Percentiles rank a stretch among this genome's conserved stretches.
phyloP scores from a whole-genome alignment of 2,797 vertebrate genomes.

The Oreortyx pictus region DNA sequence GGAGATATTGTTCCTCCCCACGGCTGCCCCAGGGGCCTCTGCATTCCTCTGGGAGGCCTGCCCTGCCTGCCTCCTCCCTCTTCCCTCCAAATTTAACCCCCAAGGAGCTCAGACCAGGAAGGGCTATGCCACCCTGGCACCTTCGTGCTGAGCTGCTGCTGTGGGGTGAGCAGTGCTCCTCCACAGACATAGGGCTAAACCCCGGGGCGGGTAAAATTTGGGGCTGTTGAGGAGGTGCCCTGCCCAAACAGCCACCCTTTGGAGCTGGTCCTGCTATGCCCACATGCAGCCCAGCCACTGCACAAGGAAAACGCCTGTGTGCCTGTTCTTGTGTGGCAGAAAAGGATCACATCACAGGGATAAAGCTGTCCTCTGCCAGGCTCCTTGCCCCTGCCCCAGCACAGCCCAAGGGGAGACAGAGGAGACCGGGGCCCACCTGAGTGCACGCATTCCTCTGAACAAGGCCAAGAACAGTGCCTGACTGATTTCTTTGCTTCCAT shows the following conservation, averaged over 20 bases:
- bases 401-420: background rate
- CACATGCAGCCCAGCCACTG: background rate
- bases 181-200: background rate
- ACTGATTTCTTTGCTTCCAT: background rate
- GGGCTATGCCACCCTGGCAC: background rate
- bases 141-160: background rate
- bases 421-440: background rate
- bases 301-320: background rate
- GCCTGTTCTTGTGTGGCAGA: background rate
- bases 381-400: background rate
- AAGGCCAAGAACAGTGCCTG: background rate
- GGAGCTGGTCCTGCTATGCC: background rate
- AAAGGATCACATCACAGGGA: background rate
- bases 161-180: background rate
- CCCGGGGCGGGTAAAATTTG: background rate
- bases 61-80: background rate
- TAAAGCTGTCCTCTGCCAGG: background rate
- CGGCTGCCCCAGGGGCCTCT: background rate
- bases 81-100: background rate
- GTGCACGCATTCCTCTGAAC: too few species aligned
- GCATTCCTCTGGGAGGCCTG: conserved; percentile 30
- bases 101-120: background rate
- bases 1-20: background rate
- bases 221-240: background rate
- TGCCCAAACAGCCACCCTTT: background rate